Evolutionary conservation across 2,113 vertebrate genomes (phyloP).

Genomic region (Picathartes gymnocephalus): DNA sequence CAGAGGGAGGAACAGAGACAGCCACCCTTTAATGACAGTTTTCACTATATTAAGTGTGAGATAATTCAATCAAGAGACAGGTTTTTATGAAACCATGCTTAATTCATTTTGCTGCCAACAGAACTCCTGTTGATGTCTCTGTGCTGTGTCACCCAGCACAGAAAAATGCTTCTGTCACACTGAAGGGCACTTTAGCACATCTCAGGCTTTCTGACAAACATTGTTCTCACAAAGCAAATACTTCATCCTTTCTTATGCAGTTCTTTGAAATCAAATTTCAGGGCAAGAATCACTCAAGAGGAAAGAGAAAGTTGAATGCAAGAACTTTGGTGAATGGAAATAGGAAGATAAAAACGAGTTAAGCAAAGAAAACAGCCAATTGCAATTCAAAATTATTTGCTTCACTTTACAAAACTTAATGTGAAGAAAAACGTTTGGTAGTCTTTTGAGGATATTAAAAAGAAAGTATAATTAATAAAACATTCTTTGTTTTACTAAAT

Average conservation of each 20-base stretch:
- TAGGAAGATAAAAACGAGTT: not conserved
- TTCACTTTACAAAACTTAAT: not conserved
- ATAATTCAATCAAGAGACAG: not conserved
- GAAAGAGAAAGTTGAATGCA: not conserved
- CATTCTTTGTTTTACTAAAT: not conserved
- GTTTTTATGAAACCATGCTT: not conserved
- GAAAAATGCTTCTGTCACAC: constrained; percentile 8
- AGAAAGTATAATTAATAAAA: not conserved
- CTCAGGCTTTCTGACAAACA: not conserved
- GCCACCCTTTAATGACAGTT: not conserved
- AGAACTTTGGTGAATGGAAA: not conserved
- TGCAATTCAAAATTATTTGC: not conserved
- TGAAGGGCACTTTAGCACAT: not conserved
- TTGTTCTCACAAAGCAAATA: not conserved
- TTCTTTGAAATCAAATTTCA: not conserved
- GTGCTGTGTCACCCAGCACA: not conserved
- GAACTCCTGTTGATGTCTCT: not conserved
- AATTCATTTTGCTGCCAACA: not conserved
- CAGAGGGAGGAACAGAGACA: not conserved
- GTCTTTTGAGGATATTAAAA: not conserved
- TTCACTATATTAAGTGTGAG: not conserved
- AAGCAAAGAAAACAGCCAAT: not conserved
- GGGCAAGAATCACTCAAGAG: not conserved
- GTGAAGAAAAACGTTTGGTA: not conserved
- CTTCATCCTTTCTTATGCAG: not conserved